Conservation (phyloP, 1,140 invertebrate species). For the Ptiloglossa arizonensis region DNA sequence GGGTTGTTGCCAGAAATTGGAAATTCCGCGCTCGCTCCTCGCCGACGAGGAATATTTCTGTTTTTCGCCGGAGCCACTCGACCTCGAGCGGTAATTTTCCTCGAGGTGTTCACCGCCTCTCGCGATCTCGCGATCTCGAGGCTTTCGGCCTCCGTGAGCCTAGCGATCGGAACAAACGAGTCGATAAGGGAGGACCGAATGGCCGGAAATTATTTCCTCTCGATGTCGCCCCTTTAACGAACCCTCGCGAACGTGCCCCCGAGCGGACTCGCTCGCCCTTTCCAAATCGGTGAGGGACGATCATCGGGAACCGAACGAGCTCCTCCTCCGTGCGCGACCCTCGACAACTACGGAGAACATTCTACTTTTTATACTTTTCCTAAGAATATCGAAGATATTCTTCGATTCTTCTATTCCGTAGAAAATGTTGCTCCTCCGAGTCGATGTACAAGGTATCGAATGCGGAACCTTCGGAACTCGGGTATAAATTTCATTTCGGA, state of each 20-base stretch:
- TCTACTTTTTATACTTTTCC: too few species aligned
- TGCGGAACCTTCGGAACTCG: too few species aligned
- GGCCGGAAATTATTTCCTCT: slow-evolving; percentile 43
- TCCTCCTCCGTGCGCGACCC: too few species aligned
- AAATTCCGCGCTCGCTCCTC: neutral
- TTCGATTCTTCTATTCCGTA: too few species aligned
- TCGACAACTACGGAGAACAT: too few species aligned
- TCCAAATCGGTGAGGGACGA: slow-evolving; percentile 38
- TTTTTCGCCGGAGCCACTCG: neutral
- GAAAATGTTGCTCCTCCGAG: too few species aligned
- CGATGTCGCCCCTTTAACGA: slow-evolving; percentile 41
- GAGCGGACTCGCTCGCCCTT: slow-evolving; percentile 2
- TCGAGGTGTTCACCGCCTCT: neutral
- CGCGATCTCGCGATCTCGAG: too few species aligned
- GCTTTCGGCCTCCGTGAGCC: neutral
- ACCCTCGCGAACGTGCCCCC: slow-evolving; percentile 3
- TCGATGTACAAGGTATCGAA: too few species aligned
- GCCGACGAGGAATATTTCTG: neutral
- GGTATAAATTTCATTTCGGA: too few species aligned
- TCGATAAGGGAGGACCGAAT: slow-evolving; percentile 22
- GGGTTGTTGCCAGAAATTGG: slow-evolving; percentile 26
- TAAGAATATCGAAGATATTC: too few species aligned
- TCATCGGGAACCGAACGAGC: slow-evolving; percentile 16
- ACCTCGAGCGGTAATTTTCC: neutral
- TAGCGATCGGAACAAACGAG: slow-evolving; percentile 29